Evolutionary conservation across 2,888 invertebrate genomes (phyloP).

Genomic region (Nowickia ferox): DNA sequence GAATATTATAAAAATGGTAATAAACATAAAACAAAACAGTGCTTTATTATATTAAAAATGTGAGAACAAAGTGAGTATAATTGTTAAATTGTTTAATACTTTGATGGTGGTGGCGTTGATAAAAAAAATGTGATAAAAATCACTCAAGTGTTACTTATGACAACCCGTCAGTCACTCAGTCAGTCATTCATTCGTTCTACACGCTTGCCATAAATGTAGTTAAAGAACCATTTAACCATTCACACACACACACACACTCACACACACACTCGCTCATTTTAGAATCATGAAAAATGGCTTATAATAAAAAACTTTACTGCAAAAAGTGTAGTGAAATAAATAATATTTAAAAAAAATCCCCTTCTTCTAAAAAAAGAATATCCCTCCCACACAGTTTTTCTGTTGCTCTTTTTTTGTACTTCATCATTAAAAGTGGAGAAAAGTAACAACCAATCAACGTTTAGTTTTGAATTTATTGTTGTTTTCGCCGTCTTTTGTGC

Average conservation of each 20-base stretch:
- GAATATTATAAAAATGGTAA: slow-evolving; percentile 58
- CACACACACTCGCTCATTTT: background rate
- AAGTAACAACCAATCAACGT: slow-evolving; percentile 68
- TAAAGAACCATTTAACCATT: background rate
- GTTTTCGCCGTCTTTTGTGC: slow-evolving; percentile 52
- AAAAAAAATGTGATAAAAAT: slow-evolving; percentile 57
- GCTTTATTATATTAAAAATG: slow-evolving; percentile 34
- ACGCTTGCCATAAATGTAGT: background rate
- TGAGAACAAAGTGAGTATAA: slow-evolving; percentile 1
- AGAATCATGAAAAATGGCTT: slow-evolving; percentile 60
- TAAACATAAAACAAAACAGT: slow-evolving; percentile 44
- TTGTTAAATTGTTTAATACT: slow-evolving; percentile 57
- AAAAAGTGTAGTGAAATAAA: slow-evolving; percentile 1
- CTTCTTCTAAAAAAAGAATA: slow-evolving; percentile 15
- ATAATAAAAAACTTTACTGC: slow-evolving; percentile 52
- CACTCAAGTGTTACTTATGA: slow-evolving; percentile 68
- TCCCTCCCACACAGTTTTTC: slow-evolving; percentile 61
- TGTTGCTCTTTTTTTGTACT: slow-evolving; percentile 6
- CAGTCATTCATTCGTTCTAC: background rate
- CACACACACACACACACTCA: background rate
- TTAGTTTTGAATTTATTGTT: slow-evolving; percentile 71
- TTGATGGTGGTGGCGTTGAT: slow-evolving; percentile 64
- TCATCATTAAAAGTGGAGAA: slow-evolving; percentile 24
- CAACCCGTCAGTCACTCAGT: slow-evolving; percentile 27
- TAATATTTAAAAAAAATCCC: slow-evolving; percentile 27